A percentile compares a stretch with the other conserved stretches of the same genome.
phyloP scores from a whole-genome alignment of 2,888 invertebrate genomes.

The Uropetala carovei region DNA sequence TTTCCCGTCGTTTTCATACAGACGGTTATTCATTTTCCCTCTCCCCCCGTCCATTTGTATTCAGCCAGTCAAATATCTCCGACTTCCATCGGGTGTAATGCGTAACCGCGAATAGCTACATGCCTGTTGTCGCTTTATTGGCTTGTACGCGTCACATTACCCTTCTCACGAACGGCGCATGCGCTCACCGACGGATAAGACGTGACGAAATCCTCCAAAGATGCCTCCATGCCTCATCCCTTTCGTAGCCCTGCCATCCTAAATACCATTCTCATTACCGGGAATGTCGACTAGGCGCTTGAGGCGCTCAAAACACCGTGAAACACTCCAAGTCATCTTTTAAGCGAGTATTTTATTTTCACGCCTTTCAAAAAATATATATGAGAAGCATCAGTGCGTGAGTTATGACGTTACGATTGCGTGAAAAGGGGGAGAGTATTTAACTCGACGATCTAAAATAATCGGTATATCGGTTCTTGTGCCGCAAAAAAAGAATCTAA shows the following conservation, averaged over 20 bases:
- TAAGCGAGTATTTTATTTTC: not conserved
- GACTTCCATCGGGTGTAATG: constrained; percentile 33
- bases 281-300: not conserved
- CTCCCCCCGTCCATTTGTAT: constrained; percentile 25
- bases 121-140: constrained; percentile 26
- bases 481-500: too few relatives aligned
- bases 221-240: not conserved
- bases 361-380: not conserved
- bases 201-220: constrained; percentile 24
- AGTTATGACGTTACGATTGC: not conserved
- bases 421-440: too few relatives aligned
- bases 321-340: not conserved
- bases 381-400: not conserved
- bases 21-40: constrained; percentile 14
- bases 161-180: not conserved
- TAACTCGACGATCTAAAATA: too few relatives aligned
- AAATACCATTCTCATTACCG: constrained; percentile 28
- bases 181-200: not conserved
- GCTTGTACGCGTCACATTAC: constrained; percentile 1
- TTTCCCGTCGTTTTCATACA: constrained; percentile 3
- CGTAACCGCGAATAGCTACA: constrained; percentile 46
- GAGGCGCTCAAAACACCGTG: not conserved
- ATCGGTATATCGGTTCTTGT: too few relatives aligned
- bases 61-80: constrained; percentile 14
- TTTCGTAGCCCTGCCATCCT: not conserved